These are phyloP conservation scores for Aphelocoma coerulescens DNA, from an alignment of 2,113 vertebrate genomes.

Conservation along the genomic window DNA sequence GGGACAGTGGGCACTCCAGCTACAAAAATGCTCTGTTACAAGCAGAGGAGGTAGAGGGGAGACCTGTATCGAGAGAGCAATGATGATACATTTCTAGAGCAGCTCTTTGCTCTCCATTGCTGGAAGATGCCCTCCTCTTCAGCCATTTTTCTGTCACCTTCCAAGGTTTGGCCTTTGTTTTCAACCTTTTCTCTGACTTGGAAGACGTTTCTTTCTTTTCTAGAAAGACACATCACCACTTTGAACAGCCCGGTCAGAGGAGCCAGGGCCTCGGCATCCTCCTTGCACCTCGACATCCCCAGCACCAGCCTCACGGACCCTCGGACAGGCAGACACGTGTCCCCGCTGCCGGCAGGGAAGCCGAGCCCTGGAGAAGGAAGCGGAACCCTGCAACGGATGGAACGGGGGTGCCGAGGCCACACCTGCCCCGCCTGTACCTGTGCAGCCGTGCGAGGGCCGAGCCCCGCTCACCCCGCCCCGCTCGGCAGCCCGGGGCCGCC, in stretches of 20 bases:
- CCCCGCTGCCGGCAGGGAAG: neutral
- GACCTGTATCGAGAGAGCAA: accelerated
- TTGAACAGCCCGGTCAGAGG: accelerated
- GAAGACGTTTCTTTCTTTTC: neutral
- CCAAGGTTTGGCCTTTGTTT: neutral
- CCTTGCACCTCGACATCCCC: too few relatives aligned
- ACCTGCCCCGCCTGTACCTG: neutral
- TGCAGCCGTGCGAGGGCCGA: neutral
- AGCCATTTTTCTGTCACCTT: neutral
- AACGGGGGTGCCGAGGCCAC: neutral
- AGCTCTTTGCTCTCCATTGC: neutral
- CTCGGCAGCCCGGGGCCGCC: neutral
- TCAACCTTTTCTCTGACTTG: neutral
- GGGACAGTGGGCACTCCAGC: neutral
- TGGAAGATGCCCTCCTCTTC: neutral
- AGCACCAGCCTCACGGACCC: neutral
- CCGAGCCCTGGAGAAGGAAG: neutral
- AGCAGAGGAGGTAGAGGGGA: neutral
- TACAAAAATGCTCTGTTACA: neutral
- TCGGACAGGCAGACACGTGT: neutral
- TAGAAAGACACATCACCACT: neutral
- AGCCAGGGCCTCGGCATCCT: neutral
- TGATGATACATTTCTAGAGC: neutral
- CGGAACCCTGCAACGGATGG: neutral
- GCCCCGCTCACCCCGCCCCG: too few relatives aligned